Evolutionary conservation across 2,888 invertebrate genomes (phyloP).

Genomic region (Petrolisthes cinctipes): DNA sequence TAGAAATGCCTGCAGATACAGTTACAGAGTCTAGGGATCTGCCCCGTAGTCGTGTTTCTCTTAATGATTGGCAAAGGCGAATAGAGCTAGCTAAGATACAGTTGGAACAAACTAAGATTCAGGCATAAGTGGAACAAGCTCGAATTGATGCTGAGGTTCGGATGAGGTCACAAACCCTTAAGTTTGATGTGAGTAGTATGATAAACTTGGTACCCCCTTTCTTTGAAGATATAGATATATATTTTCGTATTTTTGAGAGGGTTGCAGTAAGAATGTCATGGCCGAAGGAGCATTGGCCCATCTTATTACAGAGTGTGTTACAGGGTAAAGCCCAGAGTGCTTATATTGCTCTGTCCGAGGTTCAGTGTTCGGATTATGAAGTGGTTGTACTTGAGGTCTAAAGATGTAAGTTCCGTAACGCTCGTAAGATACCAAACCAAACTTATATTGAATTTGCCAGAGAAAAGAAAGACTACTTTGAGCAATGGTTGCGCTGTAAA

Average conservation of each 20-base stretch:
- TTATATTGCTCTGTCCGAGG: neutral
- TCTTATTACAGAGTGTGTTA: neutral
- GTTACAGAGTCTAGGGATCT: too few species aligned
- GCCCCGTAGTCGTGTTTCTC: too few species aligned
- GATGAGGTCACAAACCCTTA: neutral
- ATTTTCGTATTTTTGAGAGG: neutral
- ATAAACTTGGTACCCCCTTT: conserved; percentile 3
- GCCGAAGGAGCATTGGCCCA: neutral
- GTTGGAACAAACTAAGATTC: neutral
- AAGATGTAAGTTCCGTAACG: neutral
- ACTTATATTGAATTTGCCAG: neutral
- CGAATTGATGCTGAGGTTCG: neutral
- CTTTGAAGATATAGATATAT: neutral
- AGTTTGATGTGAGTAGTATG: neutral
- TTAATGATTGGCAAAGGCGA: too few species aligned
- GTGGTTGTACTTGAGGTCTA: neutral
- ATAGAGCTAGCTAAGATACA: neutral
- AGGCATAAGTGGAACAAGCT: neutral
- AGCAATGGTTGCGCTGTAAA: neutral
- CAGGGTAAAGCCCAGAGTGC: neutral
- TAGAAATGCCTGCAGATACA: too few species aligned
- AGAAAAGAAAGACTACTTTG: neutral
- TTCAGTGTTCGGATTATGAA: conserved; percentile 1
- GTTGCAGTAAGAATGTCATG: neutral
- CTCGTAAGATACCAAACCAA: neutral